Evolutionary conservation across 2,797 vertebrate genomes (phyloP).

Genomic region (Sylvilagus floridanus): DNA sequence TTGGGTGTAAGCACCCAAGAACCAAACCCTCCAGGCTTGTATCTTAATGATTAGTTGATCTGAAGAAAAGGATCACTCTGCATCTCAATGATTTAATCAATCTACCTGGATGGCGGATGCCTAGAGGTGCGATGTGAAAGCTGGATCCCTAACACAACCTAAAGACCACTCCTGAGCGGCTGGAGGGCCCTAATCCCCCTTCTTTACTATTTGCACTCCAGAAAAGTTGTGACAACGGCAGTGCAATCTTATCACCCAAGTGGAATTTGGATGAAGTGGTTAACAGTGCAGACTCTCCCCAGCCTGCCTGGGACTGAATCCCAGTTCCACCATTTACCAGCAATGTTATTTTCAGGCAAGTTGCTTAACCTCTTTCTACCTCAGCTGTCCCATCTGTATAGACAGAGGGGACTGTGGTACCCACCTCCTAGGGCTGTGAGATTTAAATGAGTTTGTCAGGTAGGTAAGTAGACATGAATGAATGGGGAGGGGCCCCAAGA

Average conservation of each 20-base stretch:
- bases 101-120: not conserved
- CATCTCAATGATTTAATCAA: not conserved
- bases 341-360: not conserved
- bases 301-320: not conserved
- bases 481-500: no score
- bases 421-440: not conserved
- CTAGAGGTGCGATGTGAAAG: not conserved
- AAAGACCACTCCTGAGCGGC: not conserved
- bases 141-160: not conserved
- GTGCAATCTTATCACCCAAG: not conserved
- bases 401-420: not conserved
- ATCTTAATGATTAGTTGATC: not conserved
- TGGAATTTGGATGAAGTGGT: not conserved
- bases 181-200: not conserved
- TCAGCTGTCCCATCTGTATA: not conserved
- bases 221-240: not conserved
- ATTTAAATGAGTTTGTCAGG: not conserved
- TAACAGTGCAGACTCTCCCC: not conserved
- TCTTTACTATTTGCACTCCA: not conserved
- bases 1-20: not conserved
- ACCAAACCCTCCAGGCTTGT: not conserved
- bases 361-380: not conserved
- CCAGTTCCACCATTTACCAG: not conserved
- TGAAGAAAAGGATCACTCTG: not conserved
- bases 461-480: no score